A percentile compares a stretch with the other conserved stretches of the same genome.
Conservation (phyloP, 2,113 vertebrate genomes). For the Phalacrocorax aristotelis region DNA sequence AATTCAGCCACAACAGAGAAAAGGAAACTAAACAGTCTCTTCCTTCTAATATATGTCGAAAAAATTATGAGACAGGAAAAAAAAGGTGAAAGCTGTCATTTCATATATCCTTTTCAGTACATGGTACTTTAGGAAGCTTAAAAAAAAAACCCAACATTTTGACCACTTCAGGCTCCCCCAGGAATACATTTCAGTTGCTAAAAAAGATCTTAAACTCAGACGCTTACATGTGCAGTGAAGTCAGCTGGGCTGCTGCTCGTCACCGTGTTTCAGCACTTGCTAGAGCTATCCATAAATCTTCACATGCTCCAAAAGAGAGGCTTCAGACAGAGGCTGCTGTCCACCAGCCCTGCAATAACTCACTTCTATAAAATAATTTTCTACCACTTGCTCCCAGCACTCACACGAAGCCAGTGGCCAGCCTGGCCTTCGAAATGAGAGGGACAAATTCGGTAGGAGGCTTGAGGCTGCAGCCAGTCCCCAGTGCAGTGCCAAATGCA, state of each 20-base stretch:
- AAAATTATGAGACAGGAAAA: background rate
- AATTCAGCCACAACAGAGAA: constrained; percentile 6
- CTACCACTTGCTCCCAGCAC: background rate
- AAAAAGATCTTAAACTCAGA: background rate
- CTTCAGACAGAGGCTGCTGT: background rate
- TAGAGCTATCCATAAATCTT: constrained; percentile 34
- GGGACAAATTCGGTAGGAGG: background rate
- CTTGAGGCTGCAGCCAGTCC: background rate
- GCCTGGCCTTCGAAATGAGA: background rate
- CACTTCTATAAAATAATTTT: background rate
- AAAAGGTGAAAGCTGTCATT: background rate
- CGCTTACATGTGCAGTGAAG: background rate
- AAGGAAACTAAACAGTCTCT: background rate
- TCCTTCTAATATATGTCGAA: background rate
- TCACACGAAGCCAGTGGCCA: background rate
- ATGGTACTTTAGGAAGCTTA: background rate
- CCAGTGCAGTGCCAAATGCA: fast-evolving
- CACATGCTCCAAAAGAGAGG: background rate
- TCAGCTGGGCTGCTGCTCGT: background rate
- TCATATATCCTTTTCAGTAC: background rate
- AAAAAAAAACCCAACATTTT: background rate
- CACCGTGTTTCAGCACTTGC: background rate
- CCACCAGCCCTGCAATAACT: constrained; percentile 13
- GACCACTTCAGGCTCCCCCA: background rate
- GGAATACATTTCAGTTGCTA: background rate